phyloP scores from a whole-genome alignment of 2,113 vertebrate genomes.

The Alethe castanea region DNA sequence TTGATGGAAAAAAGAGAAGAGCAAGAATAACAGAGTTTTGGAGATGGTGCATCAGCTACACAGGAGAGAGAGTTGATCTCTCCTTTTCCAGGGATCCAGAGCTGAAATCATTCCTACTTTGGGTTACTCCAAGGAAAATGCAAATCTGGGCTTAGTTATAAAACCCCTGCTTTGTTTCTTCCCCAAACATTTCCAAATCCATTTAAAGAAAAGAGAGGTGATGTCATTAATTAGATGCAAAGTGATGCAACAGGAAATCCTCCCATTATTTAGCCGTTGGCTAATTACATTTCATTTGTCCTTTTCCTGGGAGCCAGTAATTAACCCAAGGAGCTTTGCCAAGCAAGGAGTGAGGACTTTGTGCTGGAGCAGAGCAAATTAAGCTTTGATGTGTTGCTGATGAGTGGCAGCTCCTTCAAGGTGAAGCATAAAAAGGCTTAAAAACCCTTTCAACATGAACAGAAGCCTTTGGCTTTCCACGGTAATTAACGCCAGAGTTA shows the following conservation, averaged over 20 bases:
- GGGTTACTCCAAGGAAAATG: not conserved
- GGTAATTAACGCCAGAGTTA: conserved; percentile 8
- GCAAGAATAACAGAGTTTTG: not conserved
- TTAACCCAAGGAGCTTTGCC: conserved; percentile 23
- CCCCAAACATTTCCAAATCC: not conserved
- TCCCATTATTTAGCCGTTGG: not conserved
- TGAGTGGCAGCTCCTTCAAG: conserved; percentile 44
- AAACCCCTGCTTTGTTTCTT: not conserved
- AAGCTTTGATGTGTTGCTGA: not conserved
- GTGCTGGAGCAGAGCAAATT: conserved; percentile 13
- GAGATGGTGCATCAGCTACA: not conserved
- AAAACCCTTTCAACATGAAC: conserved; percentile 13
- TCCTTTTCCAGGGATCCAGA: not conserved
- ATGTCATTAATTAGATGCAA: not conserved
- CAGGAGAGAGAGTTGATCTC: not conserved
- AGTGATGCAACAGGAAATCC: not conserved
- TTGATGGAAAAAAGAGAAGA: not conserved
- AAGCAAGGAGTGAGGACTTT: not conserved
- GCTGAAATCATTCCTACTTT: fast-evolving
- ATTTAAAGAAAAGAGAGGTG: not conserved
- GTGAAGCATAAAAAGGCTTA: conserved; percentile 12
- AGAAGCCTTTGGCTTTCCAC: conserved; percentile 19
- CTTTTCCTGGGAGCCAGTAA: conserved; percentile 17
- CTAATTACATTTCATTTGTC: conserved; percentile 29
- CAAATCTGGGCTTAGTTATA: not conserved